These are phyloP conservation scores for Cyprinodon brontotheroides DNA, from an alignment of 2,113 vertebrate species.

Conservation along the genomic window DNA sequence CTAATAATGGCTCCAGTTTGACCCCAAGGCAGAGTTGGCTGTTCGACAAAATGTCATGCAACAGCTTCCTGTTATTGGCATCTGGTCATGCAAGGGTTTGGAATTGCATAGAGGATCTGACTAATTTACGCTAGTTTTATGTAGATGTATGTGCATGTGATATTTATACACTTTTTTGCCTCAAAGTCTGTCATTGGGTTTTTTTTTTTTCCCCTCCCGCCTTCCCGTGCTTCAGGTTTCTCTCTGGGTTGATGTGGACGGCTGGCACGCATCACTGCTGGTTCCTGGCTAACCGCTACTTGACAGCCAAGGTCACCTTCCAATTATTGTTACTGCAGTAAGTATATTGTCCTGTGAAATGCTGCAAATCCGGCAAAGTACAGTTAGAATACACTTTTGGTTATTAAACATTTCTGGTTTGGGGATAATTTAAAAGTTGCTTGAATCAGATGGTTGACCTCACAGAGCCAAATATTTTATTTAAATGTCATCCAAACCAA, in stretches of 20 bases:
- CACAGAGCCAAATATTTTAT: too few relatives aligned
- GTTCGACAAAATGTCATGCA: slow-evolving; percentile 4
- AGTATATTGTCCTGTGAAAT: slow-evolving; percentile 62
- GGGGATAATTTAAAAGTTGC: too few relatives aligned
- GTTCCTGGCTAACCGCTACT: slow-evolving; percentile 87
- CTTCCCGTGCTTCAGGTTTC: slow-evolving; percentile 70
- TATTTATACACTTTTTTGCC: too few relatives aligned
- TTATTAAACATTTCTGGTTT: not conserved
- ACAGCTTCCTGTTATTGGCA: slow-evolving; percentile 4
- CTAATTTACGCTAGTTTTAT: not conserved
- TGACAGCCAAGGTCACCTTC: slow-evolving; percentile 86
- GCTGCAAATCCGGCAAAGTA: not conserved
- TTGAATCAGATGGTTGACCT: too few relatives aligned
- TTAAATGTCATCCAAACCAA: too few relatives aligned
- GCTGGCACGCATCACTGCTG: slow-evolving; percentile 86
- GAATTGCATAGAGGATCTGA: not conserved
- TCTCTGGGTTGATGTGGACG: slow-evolving; percentile 88
- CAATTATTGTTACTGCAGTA: slow-evolving; percentile 87
- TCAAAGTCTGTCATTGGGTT: too few relatives aligned
- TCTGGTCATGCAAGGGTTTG: not conserved
- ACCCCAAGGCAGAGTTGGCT: slow-evolving; percentile 6
- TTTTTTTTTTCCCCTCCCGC: too few relatives aligned
- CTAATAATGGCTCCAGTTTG: slow-evolving; percentile 14
- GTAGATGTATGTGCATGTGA: too few relatives aligned
- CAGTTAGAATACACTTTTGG: not conserved